Percentiles rank a stretch among this genome's conserved stretches.
phyloP scores from a whole-genome alignment of 2,113 vertebrate species.

The Corvus hawaiiensis region DNA sequence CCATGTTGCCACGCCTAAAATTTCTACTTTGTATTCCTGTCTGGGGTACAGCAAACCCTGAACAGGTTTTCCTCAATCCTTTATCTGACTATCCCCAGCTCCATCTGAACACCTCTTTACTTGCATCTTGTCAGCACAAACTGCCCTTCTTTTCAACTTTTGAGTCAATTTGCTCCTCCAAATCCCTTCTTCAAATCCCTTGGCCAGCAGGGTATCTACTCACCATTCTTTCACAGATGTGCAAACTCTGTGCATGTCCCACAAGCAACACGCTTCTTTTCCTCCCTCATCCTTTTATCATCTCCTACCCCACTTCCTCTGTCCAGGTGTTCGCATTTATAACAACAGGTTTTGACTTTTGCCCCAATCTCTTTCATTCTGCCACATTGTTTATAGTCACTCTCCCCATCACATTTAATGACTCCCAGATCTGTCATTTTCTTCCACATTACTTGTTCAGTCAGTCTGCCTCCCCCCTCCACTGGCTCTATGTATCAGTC shows the following conservation, averaged over 20 bases:
- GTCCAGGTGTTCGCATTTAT: neutral
- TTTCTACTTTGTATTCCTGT: neutral
- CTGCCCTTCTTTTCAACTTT: neutral
- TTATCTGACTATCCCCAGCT: neutral
- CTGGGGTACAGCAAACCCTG: neutral
- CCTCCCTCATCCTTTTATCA: neutral
- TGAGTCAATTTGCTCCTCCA: neutral
- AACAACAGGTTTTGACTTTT: constrained; percentile 15
- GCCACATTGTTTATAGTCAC: neutral
- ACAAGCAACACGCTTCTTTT: neutral
- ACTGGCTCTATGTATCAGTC: neutral
- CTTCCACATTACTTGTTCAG: neutral
- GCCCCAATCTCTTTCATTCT: neutral
- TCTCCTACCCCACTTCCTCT: neutral
- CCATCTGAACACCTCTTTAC: neutral
- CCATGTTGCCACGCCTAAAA: neutral
- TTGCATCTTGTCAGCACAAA: neutral
- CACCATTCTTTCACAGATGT: neutral
- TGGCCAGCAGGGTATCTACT: neutral
- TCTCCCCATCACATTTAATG: neutral
- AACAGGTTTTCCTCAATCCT: neutral
- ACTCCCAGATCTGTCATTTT: neutral
- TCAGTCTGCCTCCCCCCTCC: neutral
- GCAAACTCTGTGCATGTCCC: neutral
- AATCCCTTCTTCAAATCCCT: neutral